Evolutionary conservation across 2,113 vertebrate species (phyloP).

Genomic region (Pygoscelis adeliae): DNA sequence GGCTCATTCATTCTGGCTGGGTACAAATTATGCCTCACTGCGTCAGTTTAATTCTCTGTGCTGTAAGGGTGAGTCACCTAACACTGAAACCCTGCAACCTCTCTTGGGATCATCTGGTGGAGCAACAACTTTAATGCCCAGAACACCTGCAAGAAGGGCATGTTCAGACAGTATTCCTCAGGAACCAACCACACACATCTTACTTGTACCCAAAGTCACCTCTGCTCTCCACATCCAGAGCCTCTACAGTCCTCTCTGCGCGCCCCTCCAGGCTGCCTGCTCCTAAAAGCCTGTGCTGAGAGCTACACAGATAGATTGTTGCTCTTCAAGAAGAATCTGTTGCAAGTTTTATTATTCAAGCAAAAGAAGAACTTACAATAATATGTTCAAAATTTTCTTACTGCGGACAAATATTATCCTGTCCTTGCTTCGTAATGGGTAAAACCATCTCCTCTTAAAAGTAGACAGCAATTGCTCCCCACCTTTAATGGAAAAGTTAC

Average conservation of each 20-base stretch:
- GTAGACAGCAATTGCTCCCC: background rate
- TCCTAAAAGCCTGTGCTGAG: background rate
- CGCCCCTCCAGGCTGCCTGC: background rate
- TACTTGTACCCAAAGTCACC: background rate
- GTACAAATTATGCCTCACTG: background rate
- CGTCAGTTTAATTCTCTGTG: background rate
- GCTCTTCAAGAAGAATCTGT: background rate
- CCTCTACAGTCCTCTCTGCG: background rate
- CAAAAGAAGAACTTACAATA: background rate
- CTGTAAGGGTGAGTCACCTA: background rate
- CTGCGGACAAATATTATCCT: background rate
- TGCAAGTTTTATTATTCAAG: background rate
- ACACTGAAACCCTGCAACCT: background rate
- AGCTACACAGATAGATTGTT: fast-evolving
- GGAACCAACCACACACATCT: background rate
- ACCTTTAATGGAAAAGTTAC: background rate
- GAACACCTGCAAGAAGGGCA: background rate
- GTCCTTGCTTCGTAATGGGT: background rate
- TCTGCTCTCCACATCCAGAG: background rate
- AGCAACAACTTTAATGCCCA: background rate
- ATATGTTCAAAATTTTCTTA: background rate
- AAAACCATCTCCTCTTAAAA: background rate
- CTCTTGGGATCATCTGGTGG: background rate
- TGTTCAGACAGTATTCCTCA: background rate
- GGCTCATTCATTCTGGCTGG: background rate